A percentile compares a stretch with the other conserved stretches of the same genome.
Conservation (phyloP, 2,113 vertebrate genomes). For the Glaucomys volans region DNA sequence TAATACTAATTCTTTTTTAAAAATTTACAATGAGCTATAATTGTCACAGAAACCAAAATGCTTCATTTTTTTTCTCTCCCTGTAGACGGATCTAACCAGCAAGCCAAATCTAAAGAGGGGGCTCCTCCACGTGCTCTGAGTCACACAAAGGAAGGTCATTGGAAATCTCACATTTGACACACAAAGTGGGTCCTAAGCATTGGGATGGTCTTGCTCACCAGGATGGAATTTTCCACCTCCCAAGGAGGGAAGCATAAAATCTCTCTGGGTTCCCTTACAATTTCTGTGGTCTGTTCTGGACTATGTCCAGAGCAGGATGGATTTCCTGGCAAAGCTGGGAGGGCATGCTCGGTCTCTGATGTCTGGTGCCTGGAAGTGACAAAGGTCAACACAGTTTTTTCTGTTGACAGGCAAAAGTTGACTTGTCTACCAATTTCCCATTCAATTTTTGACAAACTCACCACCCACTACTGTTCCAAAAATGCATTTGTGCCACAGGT, state of each 20-base stretch:
- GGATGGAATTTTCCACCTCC: conserved; percentile 68
- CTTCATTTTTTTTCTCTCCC: background rate
- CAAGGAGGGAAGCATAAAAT: background rate
- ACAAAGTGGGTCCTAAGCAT: background rate
- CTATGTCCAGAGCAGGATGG: background rate
- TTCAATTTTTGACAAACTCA: background rate
- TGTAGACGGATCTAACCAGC: background rate
- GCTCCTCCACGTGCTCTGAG: background rate
- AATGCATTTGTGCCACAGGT: background rate
- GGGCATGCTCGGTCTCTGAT: background rate
- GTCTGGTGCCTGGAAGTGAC: background rate
- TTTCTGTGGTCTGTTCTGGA: background rate
- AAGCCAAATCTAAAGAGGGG: background rate
- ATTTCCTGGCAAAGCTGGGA: background rate
- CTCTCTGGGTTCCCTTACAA: background rate
- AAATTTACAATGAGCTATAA: conserved; percentile 42
- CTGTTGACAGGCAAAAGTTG: background rate
- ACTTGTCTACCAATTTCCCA: background rate
- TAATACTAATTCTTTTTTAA: conserved; percentile 13
- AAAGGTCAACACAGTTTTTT: background rate
- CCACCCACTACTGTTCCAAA: background rate
- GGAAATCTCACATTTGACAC: background rate
- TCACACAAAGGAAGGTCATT: background rate
- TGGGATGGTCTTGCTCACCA: background rate
- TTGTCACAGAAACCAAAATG: conserved; percentile 56